Conservation (phyloP, 2,113 vertebrate species). For the Panthera tigris region DNA sequence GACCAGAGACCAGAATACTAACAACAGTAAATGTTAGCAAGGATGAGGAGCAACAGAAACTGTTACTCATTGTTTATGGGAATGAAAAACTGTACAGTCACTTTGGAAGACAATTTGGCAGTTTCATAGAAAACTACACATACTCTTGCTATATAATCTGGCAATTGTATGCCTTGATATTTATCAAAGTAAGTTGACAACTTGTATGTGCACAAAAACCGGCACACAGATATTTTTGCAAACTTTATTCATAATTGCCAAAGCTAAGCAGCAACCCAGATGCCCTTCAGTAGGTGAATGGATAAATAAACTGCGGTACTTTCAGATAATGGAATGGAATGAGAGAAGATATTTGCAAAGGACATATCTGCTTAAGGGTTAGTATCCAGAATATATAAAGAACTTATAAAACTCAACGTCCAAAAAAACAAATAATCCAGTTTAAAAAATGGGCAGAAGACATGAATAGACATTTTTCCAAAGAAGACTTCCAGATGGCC, state of each 20-base stretch:
- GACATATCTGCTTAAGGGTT: neutral
- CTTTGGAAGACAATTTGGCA: neutral
- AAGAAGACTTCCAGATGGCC: neutral
- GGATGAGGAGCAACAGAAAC: neutral
- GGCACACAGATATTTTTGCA: neutral
- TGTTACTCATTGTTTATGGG: neutral
- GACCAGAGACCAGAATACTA: neutral
- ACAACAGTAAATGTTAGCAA: neutral
- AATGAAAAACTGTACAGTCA: neutral
- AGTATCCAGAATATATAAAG: neutral
- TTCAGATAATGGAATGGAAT: neutral
- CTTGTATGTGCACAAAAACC: neutral
- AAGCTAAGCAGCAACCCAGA: neutral
- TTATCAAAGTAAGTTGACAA: neutral
- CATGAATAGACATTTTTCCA: neutral
- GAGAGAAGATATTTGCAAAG: neutral
- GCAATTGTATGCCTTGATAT: neutral
- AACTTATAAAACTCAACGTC: neutral
- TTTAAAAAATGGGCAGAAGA: neutral
- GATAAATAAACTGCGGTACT: neutral
- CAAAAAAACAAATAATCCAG: neutral
- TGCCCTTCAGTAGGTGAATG: neutral
- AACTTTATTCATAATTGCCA: neutral
- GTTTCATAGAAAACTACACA: neutral
- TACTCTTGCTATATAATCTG: neutral